Percentiles rank a stretch among this genome's conserved stretches.
phyloP scores from a whole-genome alignment of 2,113 vertebrate genomes.

The Alligator mississippiensis region DNA sequence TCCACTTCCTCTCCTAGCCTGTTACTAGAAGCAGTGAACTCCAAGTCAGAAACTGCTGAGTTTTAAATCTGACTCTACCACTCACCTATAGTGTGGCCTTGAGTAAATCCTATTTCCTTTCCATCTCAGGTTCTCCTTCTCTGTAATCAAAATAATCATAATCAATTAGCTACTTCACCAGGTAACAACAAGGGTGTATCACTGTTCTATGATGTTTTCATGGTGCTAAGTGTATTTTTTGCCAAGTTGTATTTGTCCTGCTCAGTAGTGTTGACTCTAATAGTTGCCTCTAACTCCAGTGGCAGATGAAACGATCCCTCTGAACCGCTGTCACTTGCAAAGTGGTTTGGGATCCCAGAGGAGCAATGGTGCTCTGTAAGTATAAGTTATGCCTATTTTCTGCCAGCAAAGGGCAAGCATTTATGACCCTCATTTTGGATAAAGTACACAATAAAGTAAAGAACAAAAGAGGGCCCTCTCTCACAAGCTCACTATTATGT shows the following conservation, averaged over 20 bases:
- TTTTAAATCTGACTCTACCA: neutral
- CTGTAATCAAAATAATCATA: neutral
- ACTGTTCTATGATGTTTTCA: neutral
- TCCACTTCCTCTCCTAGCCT: neutral
- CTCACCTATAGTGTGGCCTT: neutral
- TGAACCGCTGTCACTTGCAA: neutral
- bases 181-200: neutral
- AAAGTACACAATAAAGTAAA: neutral
- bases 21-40: neutral
- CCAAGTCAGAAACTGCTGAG: neutral
- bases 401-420: neutral
- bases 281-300: neutral
- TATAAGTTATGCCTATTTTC: neutral
- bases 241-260: neutral
- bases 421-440: neutral
- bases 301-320: neutral
- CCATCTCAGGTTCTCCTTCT: neutral
- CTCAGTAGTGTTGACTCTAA: neutral
- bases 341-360: neutral
- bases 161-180: neutral
- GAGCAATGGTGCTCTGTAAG: neutral
- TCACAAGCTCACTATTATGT: neutral
- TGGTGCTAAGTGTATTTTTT: neutral
- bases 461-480: neutral
- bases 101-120: neutral